Conservation (phyloP, 2,113 vertebrate genomes). For the Panurus biarmicus region DNA sequence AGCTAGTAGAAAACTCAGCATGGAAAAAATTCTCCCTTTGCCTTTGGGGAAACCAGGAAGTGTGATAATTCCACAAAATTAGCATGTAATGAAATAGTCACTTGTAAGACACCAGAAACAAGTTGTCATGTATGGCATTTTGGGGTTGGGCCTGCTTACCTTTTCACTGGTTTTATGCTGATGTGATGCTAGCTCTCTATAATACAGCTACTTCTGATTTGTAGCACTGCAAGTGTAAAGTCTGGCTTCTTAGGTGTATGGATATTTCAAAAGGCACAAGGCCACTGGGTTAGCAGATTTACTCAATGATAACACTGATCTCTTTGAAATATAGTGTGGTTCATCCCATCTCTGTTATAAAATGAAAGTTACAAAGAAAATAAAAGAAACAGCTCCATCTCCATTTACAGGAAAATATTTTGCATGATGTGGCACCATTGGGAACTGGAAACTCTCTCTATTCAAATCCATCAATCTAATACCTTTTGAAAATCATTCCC, state of each 20-base stretch:
- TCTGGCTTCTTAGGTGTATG: neutral
- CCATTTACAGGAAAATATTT: neutral
- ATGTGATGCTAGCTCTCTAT: neutral
- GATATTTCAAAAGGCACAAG: neutral
- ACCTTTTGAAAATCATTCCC: neutral
- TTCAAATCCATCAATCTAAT: neutral
- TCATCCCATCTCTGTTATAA: neutral
- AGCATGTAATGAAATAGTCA: neutral
- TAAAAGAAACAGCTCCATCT: neutral
- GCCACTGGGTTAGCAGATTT: neutral
- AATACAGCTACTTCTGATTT: neutral
- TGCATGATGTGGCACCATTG: neutral
- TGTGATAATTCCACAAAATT: neutral
- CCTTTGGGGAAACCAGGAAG: neutral
- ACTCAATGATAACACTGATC: neutral
- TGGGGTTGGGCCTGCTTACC: neutral
- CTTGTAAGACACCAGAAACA: neutral
- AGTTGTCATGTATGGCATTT: neutral
- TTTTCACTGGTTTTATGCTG: neutral
- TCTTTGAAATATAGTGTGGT: neutral
- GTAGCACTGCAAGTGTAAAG: neutral
- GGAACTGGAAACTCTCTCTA: neutral
- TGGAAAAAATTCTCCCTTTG: neutral
- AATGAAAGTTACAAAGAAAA: constrained; percentile 15
- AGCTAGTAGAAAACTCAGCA: neutral